A percentile compares a stretch with the other conserved stretches of the same genome.
These are phyloP conservation scores for Aphaenogaster rudis DNA, from an alignment of 1,140 invertebrate genomes.

Conservation along the genomic window DNA sequence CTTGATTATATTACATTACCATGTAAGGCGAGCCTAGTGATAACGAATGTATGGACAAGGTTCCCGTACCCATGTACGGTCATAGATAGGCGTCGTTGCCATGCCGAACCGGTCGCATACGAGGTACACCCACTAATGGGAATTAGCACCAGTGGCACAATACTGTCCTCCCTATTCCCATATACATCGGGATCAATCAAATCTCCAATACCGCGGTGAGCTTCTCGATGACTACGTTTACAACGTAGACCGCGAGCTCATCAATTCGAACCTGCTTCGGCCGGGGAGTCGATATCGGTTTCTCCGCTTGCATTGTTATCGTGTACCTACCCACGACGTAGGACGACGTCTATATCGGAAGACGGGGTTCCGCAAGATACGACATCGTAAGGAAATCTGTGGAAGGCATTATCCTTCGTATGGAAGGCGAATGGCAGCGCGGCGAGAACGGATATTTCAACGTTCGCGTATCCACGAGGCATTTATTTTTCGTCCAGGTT, in stretches of 20 bases:
- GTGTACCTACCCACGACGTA: slow-evolving; percentile 41
- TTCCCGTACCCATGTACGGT: slow-evolving; percentile 57
- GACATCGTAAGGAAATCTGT: slow-evolving; percentile 66
- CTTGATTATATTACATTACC: slow-evolving; percentile 73
- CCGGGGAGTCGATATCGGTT: slow-evolving; percentile 76
- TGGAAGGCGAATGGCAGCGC: slow-evolving; percentile 2
- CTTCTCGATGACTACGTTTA: slow-evolving; percentile 79
- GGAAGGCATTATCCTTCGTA: slow-evolving; percentile 44
- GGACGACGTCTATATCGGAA: slow-evolving; percentile 37
- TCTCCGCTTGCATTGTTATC: slow-evolving; percentile 77
- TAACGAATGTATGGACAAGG: slow-evolving; percentile 74
- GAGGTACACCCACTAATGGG: slow-evolving; percentile 75
- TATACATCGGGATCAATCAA: slow-evolving; percentile 79
- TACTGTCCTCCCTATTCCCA: slow-evolving; percentile 71
- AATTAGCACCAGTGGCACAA: slow-evolving; percentile 78
- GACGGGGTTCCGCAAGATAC: slow-evolving; percentile 26
- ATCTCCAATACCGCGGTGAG: slow-evolving; percentile 77
- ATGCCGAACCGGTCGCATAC: slow-evolving; percentile 63
- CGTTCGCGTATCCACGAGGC: slow-evolving; percentile 36
- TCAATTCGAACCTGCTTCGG: slow-evolving; percentile 76
- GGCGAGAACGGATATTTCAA: slow-evolving; percentile 60
- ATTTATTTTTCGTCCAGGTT: slow-evolving; percentile 54
- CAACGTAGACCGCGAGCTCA: slow-evolving; percentile 78
- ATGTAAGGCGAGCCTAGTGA: slow-evolving; percentile 72
- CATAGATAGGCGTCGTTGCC: slow-evolving; percentile 57